A percentile compares a stretch with the other conserved stretches of the same genome.
phyloP scores from a whole-genome alignment of 2,797 vertebrate genomes.

The Coregonus sp. region DNA sequence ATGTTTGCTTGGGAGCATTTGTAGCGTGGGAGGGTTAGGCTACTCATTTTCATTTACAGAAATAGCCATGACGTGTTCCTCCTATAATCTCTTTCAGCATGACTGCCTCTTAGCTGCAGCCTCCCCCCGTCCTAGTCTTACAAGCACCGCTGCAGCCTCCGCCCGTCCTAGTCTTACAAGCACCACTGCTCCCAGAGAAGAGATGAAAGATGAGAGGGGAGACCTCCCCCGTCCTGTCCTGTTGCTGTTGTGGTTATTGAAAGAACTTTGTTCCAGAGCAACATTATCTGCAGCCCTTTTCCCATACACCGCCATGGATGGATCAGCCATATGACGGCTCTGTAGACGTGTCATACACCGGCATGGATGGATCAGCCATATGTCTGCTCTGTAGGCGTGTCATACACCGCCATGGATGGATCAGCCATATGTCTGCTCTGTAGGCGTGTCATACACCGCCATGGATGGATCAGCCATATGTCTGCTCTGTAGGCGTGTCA shows the following conservation, averaged over 20 bases:
- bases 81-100: neutral
- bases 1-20: neutral
- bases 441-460: too few relatives aligned
- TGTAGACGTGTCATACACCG: neutral
- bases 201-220: neutral
- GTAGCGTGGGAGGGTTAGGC: neutral
- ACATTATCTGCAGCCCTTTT: neutral
- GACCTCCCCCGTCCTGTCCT: neutral
- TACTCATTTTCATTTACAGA: neutral
- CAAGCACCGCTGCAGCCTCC: neutral
- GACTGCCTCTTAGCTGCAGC: constrained; percentile 1
- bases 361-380: too few relatives aligned
- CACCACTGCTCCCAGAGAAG: neutral
- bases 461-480: too few relatives aligned
- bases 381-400: too few relatives aligned
- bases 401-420: too few relatives aligned
- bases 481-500: too few relatives aligned
- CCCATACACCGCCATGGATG: neutral
- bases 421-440: too few relatives aligned
- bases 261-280: neutral
- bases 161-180: neutral
- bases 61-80: neutral
- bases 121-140: neutral
- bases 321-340: too few relatives aligned
- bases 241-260: constrained; percentile 1